Evolutionary conservation across 92 coral and sea anemone genomes (phyloP).

Genomic region (Siderastrea siderea): DNA sequence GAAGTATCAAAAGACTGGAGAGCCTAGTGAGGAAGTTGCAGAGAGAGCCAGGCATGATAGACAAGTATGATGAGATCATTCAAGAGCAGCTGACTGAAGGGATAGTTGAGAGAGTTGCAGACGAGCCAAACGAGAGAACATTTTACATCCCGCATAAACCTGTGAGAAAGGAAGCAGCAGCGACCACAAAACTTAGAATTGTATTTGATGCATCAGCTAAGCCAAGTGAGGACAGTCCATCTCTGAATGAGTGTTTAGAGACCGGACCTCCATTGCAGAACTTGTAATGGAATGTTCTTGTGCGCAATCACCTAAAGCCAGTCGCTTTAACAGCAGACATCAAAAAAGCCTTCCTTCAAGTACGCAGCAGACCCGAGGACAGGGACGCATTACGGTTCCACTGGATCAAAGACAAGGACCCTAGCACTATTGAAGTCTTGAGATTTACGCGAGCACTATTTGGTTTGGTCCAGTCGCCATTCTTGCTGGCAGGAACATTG

Average conservation of each 20-base stretch:
- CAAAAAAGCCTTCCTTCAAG: no score
- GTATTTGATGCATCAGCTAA: constrained; percentile 63
- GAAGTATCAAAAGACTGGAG: constrained; percentile 42
- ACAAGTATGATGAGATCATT: constrained; percentile 51
- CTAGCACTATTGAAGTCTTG: constrained; percentile 20
- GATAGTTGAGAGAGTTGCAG: constrained; percentile 28
- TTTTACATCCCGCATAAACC: constrained; percentile 66
- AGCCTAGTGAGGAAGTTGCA: constrained; percentile 43
- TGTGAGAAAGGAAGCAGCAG: constrained; percentile 47
- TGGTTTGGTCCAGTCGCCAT: constrained; percentile 63
- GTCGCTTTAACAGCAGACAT: no score
- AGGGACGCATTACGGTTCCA: no score
- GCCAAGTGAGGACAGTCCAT: constrained; percentile 27
- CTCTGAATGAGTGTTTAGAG: constrained; percentile 66
- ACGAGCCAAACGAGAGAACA: constrained; percentile 27
- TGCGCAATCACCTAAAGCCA: not conserved
- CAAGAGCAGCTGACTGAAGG: constrained; percentile 46
- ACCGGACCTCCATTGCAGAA: constrained; percentile 55
- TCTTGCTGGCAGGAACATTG: constrained; percentile 52
- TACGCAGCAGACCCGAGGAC: not conserved
- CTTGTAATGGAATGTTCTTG: constrained; percentile 6
- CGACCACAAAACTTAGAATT: constrained; percentile 63
- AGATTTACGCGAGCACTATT: constrained; percentile 66
- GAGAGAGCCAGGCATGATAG: constrained; percentile 42
- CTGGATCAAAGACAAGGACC: no score